Conservation (phyloP, 2,113 vertebrate genomes). For the Thalassoma bifasciatum region DNA sequence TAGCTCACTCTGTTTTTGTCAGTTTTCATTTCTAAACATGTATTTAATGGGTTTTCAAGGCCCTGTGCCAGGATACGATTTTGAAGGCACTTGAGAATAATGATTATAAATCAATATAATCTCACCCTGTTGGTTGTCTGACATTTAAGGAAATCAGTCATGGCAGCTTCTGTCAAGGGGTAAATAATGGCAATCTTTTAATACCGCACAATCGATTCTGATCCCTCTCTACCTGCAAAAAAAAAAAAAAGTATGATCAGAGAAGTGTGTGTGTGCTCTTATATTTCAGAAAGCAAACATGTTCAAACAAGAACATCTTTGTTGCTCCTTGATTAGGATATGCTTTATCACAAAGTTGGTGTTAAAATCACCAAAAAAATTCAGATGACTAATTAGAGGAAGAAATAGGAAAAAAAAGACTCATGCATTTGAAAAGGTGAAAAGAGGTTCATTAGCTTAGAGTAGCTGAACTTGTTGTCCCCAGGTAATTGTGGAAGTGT, state of each 20-base stretch:
- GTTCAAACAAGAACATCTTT: not conserved
- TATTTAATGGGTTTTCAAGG: constrained; percentile 40
- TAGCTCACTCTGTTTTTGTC: constrained; percentile 26
- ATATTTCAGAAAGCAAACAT: not conserved
- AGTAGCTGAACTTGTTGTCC: constrained; percentile 39
- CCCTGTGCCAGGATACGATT: constrained; percentile 33
- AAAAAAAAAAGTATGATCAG: not conserved
- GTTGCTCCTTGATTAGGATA: not conserved
- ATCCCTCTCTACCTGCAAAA: constrained; percentile 14
- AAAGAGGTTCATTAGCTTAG: constrained; percentile 17
- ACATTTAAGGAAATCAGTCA: constrained; percentile 50
- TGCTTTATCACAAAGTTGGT: constrained; percentile 6
- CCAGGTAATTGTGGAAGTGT: constrained; percentile 60
- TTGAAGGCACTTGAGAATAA: constrained; percentile 58
- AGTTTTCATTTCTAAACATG: constrained; percentile 46
- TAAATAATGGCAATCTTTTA: constrained; percentile 38
- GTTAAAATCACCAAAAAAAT: not conserved
- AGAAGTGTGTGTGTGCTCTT: constrained; percentile 1
- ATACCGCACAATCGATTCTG: constrained; percentile 20
- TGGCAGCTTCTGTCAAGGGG: constrained; percentile 42
- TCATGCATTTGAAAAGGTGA: constrained; percentile 4
- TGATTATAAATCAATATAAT: constrained; percentile 62
- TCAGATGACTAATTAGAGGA: not conserved
- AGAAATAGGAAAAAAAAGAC: not conserved
- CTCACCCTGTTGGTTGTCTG: constrained; percentile 41